Evolutionary conservation across 2,888 invertebrate species (phyloP).

Genomic region (Philonicus albiceps): DNA sequence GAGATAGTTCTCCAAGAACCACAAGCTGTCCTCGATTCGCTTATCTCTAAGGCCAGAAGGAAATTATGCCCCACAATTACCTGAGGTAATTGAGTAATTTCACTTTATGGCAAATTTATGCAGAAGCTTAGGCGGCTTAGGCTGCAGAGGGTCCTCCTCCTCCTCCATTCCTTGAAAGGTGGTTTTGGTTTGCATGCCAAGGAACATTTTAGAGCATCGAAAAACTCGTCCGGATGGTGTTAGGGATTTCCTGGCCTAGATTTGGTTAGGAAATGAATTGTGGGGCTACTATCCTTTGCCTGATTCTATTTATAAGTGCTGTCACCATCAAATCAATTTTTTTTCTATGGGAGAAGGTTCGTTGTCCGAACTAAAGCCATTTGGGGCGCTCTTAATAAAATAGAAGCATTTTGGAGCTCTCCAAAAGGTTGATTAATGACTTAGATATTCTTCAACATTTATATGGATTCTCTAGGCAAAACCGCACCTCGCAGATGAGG

Average conservation of each 20-base stretch:
- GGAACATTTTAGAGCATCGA: not conserved
- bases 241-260: not conserved
- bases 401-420: not conserved
- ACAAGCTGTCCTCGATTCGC: not conserved
- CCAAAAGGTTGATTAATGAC: not conserved
- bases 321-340: not conserved
- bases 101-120: constrained; percentile 20
- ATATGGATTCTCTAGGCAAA: not conserved
- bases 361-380: not conserved
- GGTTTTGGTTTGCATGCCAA: not conserved
- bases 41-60: not conserved
- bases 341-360: not conserved
- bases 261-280: not conserved
- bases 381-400: not conserved
- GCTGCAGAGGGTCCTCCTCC: not conserved
- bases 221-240: not conserved
- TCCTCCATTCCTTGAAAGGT: too few species aligned
- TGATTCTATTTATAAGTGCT: not conserved
- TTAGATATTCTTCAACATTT: not conserved
- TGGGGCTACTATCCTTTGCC: not conserved
- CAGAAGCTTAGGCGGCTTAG: not conserved
- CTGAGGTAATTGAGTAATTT: constrained; percentile 25
- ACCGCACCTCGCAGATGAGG: not conserved
- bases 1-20: not conserved
- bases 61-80: constrained; percentile 15